Evolutionary conservation across 2,888 invertebrate species (phyloP), one percentile per base, ranked within the genome.

Genomic region (Parascotia fuliginaria): DNA sequence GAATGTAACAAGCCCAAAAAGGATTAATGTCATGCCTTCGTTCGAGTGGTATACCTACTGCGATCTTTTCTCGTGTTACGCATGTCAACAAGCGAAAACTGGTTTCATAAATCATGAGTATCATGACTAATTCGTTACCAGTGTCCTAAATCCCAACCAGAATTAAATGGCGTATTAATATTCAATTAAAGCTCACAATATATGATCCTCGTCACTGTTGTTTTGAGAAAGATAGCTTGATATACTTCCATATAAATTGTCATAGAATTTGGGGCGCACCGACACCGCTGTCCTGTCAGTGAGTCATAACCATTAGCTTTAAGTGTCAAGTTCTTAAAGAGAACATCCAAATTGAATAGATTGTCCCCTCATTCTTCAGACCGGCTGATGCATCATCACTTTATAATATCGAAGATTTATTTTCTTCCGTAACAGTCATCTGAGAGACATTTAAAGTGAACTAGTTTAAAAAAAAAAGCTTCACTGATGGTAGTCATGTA

Each of bases 291-390:
- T n/a, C 24, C 24, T 11, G 19, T 16, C 27, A 15, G 32, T 69
- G 70, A 69, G 41, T 70, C 68, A 70, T 22, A 5, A 0, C 2
- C 39, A 37, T 50, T 42, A 40, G 43, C 13, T 47, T 41, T 50
- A 42, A 42, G 42, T 36, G 45, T 16, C 31, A 24, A 42, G 16
- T 19, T 49, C 47, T 49, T 14, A 47, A 47, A 58, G 36, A 42
- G 48, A 48, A 38, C 48, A 29, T 9, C 47, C 33, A 54, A 70
- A 60, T 63, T 57, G 55, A 60, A 55, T 44, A 48, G 51, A 61
- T 61, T 66, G 36, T 39, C 44, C 51, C 54, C 45, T 56, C 36
- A 46, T 38, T 41, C 36, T 42, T 41, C 44, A 42, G 38, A 19
- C 12, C 39, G 44, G n/a, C 15, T 28, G 40, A 54, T 55, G 62